phyloP scores from a whole-genome alignment of 2,797 vertebrate species.

The Moxostoma hubbsi region DNA sequence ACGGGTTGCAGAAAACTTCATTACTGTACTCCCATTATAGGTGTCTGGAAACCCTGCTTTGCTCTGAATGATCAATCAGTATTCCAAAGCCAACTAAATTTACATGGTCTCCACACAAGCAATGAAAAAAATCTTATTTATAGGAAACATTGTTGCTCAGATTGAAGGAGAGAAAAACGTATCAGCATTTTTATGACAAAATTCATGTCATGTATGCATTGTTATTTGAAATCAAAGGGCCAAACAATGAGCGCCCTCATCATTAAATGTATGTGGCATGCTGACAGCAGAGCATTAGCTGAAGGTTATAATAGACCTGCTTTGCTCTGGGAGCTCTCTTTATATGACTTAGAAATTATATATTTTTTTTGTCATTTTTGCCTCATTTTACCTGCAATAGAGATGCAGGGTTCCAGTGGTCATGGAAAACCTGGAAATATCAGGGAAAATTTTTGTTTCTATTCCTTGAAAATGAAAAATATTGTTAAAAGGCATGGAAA shows the following conservation, averaged over 20 bases:
- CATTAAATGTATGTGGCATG: not conserved
- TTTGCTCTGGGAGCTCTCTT: no score
- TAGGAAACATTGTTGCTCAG: not conserved
- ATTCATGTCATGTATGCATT: not conserved
- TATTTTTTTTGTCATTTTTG: not conserved
- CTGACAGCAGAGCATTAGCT: not conserved
- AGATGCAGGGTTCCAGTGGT: no score
- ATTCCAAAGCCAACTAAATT: not conserved
- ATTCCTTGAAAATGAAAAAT: no score
- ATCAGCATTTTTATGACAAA: no score
- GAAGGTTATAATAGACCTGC: conserved; percentile 9
- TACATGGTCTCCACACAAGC: not conserved
- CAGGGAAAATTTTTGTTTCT: no score
- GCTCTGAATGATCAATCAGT: not conserved
- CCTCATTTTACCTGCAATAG: no score
- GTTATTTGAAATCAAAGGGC: not conserved
- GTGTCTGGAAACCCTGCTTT: not conserved
- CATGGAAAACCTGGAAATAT: no score
- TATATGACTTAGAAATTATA: no score
- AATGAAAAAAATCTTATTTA: not conserved
- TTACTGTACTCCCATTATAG: not conserved
- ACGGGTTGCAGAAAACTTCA: not conserved
- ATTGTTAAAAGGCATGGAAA: no score
- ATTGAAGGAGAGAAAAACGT: not conserved
- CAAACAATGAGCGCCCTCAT: not conserved